Evolutionary conservation across 2,797 vertebrate species (phyloP).

Genomic region (Nannoperca obscura): DNA sequence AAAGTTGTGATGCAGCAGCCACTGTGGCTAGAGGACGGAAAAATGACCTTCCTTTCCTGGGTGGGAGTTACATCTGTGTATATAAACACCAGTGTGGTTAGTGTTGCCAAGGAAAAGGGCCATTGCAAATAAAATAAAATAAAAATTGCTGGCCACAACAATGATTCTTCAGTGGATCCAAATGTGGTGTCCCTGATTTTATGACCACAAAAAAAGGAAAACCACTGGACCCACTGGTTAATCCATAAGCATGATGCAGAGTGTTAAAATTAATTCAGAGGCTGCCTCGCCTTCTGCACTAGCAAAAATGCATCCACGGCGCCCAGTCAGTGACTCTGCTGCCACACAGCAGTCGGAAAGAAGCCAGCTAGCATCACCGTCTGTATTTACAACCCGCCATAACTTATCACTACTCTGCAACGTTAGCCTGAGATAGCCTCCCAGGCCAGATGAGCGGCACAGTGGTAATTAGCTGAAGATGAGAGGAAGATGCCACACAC

Average conservation of each 20-base stretch:
- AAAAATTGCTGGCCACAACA: slow-evolving; percentile 40
- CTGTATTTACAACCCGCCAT: slow-evolving; percentile 27
- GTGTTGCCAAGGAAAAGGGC: slow-evolving; percentile 43
- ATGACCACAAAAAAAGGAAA: slow-evolving; percentile 24
- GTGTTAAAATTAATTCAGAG: slow-evolving; percentile 16
- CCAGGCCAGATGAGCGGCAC: slow-evolving; percentile 1
- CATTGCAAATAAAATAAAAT: slow-evolving; percentile 14
- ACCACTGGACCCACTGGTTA: not conserved
- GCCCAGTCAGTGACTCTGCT: slow-evolving; percentile 16
- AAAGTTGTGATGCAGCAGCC: slow-evolving; percentile 54
- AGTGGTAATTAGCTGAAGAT: slow-evolving; percentile 18
- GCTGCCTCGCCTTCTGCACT: not conserved
- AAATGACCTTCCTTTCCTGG: slow-evolving; percentile 42
- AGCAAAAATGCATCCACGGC: slow-evolving; percentile 16
- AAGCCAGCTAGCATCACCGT: not conserved
- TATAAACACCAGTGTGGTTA: slow-evolving; percentile 54
- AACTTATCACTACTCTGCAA: not conserved
- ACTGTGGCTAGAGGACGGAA: slow-evolving; percentile 43
- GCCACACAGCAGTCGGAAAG: not conserved
- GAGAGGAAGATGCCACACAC: slow-evolving; percentile 8
- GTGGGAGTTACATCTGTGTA: slow-evolving; percentile 54
- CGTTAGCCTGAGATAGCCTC: slow-evolving; percentile 26
- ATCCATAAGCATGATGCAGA: slow-evolving; percentile 10
- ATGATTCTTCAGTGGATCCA: slow-evolving; percentile 25
- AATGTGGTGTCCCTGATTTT: not conserved